Conservation (phyloP, 2,888 invertebrate genomes). For the Acanthopleura granulata region DNA sequence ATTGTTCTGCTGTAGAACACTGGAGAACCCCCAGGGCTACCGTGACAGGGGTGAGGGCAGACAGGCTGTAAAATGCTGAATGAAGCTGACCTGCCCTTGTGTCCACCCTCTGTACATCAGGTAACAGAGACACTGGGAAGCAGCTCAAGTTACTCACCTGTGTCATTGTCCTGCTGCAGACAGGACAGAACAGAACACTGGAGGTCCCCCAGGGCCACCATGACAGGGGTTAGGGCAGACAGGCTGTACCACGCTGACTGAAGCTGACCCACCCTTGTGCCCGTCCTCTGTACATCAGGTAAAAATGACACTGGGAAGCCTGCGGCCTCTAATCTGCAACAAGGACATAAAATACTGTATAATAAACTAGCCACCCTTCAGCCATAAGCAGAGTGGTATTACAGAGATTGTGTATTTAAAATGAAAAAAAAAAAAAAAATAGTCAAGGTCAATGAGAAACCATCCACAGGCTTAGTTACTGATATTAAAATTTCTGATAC, state of each 20-base stretch:
- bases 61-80: constrained; percentile 82
- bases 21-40: constrained; percentile 87
- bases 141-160: constrained; percentile 46
- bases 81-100: no score
- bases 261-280: constrained; percentile 78
- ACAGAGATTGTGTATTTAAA: no score
- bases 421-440: no score
- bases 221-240: constrained; percentile 80
- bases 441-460: no score
- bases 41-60: constrained; percentile 80
- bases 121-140: no score
- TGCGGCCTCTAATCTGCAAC: constrained; percentile 72
- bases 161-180: constrained; percentile 75
- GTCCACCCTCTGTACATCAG: no score
- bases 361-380: no score
- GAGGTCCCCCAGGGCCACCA: constrained; percentile 84
- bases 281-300: constrained; percentile 77
- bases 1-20: constrained; percentile 80
- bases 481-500: no score
- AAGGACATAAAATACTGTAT: constrained; percentile 5
- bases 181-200: constrained; percentile 88
- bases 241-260: constrained; percentile 81
- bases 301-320: constrained; percentile 81
- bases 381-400: no score
- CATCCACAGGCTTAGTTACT: no score